Percentiles rank a stretch among this genome's conserved stretches.
Conservation (phyloP, 23 tunicate genomes). For the Clavelina lepadiformis region DNA sequence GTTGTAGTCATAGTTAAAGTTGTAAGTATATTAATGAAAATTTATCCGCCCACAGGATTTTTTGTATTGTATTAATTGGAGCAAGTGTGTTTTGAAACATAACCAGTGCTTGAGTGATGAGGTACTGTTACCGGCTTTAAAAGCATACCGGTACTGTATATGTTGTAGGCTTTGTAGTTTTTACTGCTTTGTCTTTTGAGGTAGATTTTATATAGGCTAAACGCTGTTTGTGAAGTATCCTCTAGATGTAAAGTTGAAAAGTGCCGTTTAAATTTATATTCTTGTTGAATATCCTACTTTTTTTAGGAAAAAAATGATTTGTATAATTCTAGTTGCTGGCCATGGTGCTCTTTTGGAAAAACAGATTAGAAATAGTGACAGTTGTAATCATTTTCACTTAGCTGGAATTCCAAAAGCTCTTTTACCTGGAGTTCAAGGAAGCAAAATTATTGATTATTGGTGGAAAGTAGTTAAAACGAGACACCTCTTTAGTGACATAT, state of each 20-base stretch:
- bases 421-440: slow-evolving; percentile 64
- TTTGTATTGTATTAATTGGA: too few species aligned
- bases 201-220: too few species aligned
- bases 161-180: too few species aligned
- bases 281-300: not conserved
- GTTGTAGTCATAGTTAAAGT: too few species aligned
- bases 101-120: too few species aligned
- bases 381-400: slow-evolving; percentile 10
- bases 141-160: too few species aligned
- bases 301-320: slow-evolving; percentile 52
- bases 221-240: too few species aligned
- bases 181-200: too few species aligned
- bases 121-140: too few species aligned
- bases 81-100: too few species aligned
- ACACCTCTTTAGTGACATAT: slow-evolving; percentile 84
- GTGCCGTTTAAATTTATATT: not conserved
- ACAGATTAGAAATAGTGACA: slow-evolving; percentile 39
- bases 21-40: too few species aligned
- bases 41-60: too few species aligned
- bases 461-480: slow-evolving; percentile 76
- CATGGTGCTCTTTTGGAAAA: slow-evolving; percentile 73
- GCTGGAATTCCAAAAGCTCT: slow-evolving; percentile 89
- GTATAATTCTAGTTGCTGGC: slow-evolving; percentile 88
- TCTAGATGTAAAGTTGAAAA: not conserved
- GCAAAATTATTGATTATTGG: slow-evolving; percentile 84